Conservation (phyloP, 2,797 vertebrate species). For the Pseudomugil tenellus region DNA sequence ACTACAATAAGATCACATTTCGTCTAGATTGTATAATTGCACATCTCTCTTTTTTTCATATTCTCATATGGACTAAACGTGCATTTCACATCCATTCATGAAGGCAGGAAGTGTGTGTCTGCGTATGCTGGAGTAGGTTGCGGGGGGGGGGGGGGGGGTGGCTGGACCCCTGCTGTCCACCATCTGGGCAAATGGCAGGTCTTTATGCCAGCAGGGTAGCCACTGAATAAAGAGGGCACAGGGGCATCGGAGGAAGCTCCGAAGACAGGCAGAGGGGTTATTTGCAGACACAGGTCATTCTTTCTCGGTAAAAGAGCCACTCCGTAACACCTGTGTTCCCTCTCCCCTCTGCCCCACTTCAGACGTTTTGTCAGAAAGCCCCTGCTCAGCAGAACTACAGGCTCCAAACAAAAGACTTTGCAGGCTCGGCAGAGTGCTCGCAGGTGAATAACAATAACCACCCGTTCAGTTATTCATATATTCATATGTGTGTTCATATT, state of each 20-base stretch:
- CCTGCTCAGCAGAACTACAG: slow-evolving; percentile 78
- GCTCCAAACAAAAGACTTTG: slow-evolving; percentile 75
- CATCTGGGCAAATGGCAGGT: slow-evolving; percentile 83
- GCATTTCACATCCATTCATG: slow-evolving; percentile 63
- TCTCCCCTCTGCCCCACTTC: slow-evolving; percentile 75
- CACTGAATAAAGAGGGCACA: slow-evolving; percentile 69
- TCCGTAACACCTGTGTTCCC: slow-evolving; percentile 79
- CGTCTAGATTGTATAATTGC: slow-evolving; percentile 31
- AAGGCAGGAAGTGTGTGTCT: slow-evolving; percentile 61
- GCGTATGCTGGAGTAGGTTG: background rate
- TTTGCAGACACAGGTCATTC: slow-evolving; percentile 77
- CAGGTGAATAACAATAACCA: slow-evolving; percentile 80
- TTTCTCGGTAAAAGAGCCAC: slow-evolving; percentile 70
- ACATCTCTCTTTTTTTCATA: slow-evolving; percentile 38
- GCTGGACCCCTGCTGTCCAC: slow-evolving; percentile 72
- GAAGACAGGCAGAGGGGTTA: slow-evolving; percentile 76
- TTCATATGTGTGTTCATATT: slow-evolving; percentile 83
- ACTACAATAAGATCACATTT: background rate
- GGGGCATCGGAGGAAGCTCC: slow-evolving; percentile 65
- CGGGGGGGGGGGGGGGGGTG: slow-evolving; percentile 4
- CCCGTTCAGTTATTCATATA: slow-evolving; percentile 82
- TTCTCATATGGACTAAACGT: slow-evolving; percentile 60
- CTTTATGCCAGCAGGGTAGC: slow-evolving; percentile 70
- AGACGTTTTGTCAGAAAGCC: slow-evolving; percentile 77
- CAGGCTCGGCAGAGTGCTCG: slow-evolving; percentile 69